A percentile compares a stretch with the other conserved stretches of the same genome.
phyloP scores from a whole-genome alignment of 37 sponge, comb jelly and placozoan genomes.

The Ianthella basta region DNA sequence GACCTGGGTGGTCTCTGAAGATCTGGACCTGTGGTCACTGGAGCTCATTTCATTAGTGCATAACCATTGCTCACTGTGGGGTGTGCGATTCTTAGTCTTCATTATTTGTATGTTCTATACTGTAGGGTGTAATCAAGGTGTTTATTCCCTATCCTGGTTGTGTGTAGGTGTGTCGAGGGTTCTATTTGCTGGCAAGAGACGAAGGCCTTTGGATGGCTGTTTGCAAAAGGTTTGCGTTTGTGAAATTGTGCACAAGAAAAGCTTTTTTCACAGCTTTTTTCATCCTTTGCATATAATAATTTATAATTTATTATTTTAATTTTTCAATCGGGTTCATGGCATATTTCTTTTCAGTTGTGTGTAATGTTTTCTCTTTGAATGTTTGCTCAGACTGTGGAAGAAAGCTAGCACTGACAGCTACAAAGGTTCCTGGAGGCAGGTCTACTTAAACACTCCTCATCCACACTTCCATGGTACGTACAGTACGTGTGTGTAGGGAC shows the following conservation, averaged over 20 bases:
- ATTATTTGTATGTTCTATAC: no score
- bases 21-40: slow-evolving; percentile 66
- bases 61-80: no score
- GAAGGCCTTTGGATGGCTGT: slow-evolving; percentile 62
- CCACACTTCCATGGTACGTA: slow-evolving; percentile 74
- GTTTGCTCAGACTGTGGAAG: slow-evolving; percentile 69
- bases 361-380: neutral
- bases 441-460: slow-evolving; percentile 72
- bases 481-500: neutral
- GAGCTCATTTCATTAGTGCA: slow-evolving; percentile 75
- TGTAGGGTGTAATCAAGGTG: no score
- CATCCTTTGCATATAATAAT: no score
- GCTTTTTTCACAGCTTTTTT: no score
- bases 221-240: slow-evolving; percentile 53
- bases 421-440: slow-evolving; percentile 58
- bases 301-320: no score
- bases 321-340: no score
- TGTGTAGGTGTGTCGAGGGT: slow-evolving; percentile 79
- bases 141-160: neutral
- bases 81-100: no score
- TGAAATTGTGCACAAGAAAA: no score
- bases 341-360: no score
- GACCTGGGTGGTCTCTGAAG: slow-evolving; percentile 67
- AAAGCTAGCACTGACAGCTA: slow-evolving; percentile 7
- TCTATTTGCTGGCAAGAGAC: slow-evolving; percentile 73